Conservation (phyloP, 2,888 invertebrate species). For the Schizaphis graminum region DNA sequence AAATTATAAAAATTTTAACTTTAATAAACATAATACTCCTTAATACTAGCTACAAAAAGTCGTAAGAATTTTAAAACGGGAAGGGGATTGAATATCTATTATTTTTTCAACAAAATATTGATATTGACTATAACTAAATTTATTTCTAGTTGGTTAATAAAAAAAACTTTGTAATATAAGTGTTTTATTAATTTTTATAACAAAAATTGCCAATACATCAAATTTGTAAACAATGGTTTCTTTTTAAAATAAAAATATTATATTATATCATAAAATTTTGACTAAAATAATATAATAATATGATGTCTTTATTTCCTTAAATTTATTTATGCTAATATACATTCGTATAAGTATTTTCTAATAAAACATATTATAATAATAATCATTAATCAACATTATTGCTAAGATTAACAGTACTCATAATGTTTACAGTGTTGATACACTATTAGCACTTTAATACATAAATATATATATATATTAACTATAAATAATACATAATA, state of each 20-base stretch:
- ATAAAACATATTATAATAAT: constrained; percentile 15
- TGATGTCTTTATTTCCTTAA: constrained; percentile 40
- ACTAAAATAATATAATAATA: constrained; percentile 37
- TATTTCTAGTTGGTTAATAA: not conserved
- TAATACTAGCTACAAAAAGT: not conserved
- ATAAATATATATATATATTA: not conserved
- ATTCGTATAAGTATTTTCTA: constrained; percentile 24
- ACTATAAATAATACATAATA: constrained; percentile 7
- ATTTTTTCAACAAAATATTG: not conserved
- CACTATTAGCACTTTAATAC: constrained; percentile 33
- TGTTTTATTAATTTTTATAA: constrained; percentile 27
- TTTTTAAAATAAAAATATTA: constrained; percentile 49
- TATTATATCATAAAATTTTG: not conserved
- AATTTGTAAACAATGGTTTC: constrained; percentile 19
- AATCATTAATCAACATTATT: constrained; percentile 51
- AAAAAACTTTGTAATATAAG: constrained; percentile 30
- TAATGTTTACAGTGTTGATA: constrained; percentile 19
- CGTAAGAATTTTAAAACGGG: not conserved
- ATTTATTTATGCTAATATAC: constrained; percentile 38
- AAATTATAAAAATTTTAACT: not conserved
- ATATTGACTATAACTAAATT: not conserved
- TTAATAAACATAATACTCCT: not conserved
- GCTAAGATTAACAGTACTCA: constrained; percentile 37
- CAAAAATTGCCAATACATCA: constrained; percentile 28
- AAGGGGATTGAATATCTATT: not conserved